phyloP scores from a whole-genome alignment of 2,113 vertebrate genomes.

The Pholis gunnellus region DNA sequence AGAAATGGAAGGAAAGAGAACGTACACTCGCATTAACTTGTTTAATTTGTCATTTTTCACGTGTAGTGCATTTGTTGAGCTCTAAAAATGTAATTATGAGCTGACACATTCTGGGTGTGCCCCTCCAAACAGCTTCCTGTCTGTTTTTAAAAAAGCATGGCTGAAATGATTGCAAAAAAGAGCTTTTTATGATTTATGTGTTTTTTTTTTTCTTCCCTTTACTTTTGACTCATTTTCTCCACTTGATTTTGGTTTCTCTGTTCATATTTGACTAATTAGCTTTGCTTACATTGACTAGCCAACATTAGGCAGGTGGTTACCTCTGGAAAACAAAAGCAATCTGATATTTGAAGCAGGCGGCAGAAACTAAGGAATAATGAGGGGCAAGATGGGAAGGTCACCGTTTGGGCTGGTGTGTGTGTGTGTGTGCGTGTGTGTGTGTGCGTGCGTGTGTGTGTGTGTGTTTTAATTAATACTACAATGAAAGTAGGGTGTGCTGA shows the following conservation, averaged over 20 bases:
- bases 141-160: slow-evolving; percentile 81
- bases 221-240: slow-evolving; percentile 62
- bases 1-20: slow-evolving; percentile 84
- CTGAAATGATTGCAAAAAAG: slow-evolving; percentile 81
- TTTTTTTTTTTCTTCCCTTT: slow-evolving; percentile 54
- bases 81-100: slow-evolving; percentile 76
- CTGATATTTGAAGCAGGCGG: slow-evolving; percentile 53
- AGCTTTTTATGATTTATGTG: slow-evolving; percentile 79
- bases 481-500: slow-evolving; percentile 79
- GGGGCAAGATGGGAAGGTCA: slow-evolving; percentile 59
- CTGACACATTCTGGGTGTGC: slow-evolving; percentile 89
- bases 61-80: slow-evolving; percentile 78
- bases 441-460: slow-evolving; percentile 24
- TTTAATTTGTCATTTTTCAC: slow-evolving; percentile 82
- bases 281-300: slow-evolving; percentile 55
- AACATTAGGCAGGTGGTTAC: slow-evolving; percentile 50
- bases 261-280: slow-evolving; percentile 73
- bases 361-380: slow-evolving; percentile 39
- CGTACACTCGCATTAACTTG: slow-evolving; percentile 77
- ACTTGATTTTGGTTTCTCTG: slow-evolving; percentile 60
- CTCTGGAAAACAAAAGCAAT: slow-evolving; percentile 58
- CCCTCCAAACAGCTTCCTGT: slow-evolving; percentile 76
- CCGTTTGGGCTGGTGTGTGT: slow-evolving; percentile 59
- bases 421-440: slow-evolving; percentile 42
- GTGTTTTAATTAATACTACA: slow-evolving; percentile 72